Percentiles rank a stretch among this genome's conserved stretches.
These are phyloP conservation scores for Formica exsecta DNA, from an alignment of 1,140 invertebrate species.

Conservation along the genomic window DNA sequence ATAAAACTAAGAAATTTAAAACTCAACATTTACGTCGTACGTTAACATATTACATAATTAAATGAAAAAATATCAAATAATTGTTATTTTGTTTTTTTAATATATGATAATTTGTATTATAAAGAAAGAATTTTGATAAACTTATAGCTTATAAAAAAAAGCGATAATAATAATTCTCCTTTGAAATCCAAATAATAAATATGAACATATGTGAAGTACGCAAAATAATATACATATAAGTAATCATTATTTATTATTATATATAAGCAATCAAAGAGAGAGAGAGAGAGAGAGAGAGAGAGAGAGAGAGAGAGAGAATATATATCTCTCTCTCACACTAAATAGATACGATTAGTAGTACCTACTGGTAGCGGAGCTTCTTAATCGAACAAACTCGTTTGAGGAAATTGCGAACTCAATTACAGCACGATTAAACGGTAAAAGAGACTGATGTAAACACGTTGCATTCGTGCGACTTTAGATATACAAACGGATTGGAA, in stretches of 20 bases:
- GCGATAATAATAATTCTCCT: background rate
- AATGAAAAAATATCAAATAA: background rate
- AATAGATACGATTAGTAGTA: background rate
- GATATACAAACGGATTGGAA: slow-evolving; percentile 29
- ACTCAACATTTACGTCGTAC: background rate
- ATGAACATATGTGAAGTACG: too few species aligned
- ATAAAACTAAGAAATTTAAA: background rate
- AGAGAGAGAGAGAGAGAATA: too few species aligned
- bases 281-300: too few species aligned
- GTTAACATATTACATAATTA: background rate
- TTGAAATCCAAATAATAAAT: slow-evolving; percentile 8
- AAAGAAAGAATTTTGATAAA: background rate
- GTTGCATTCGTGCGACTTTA: background rate
- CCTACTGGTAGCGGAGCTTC: background rate
- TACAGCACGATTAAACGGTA: background rate
- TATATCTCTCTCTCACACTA: background rate
- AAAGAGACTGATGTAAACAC: slow-evolving; percentile 10
- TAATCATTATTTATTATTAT: background rate
- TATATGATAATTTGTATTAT: background rate
- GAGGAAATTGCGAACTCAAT: slow-evolving; percentile 15
- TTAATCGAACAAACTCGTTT: background rate
- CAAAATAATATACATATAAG: background rate
- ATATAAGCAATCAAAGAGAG: too few species aligned
- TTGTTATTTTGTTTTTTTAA: background rate
- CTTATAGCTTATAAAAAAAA: background rate